Percentiles rank a stretch among this genome's conserved stretches.
These are phyloP conservation scores for Hippocampus barbouri DNA, from an alignment of 2,113 vertebrate species.

Conservation along the genomic window DNA sequence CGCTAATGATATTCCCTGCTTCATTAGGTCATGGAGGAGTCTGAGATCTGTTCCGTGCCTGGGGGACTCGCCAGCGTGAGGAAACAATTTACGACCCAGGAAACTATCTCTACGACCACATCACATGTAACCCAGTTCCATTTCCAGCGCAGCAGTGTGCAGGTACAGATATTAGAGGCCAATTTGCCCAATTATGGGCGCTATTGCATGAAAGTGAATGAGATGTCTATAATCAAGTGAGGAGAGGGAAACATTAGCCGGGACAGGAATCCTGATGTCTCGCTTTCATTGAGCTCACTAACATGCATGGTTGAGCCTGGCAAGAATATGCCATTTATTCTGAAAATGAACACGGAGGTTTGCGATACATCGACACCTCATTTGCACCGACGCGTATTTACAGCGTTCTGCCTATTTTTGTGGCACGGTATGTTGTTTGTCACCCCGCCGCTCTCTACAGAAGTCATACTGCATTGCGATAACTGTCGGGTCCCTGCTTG, in stretches of 20 bases:
- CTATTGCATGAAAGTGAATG: constrained; percentile 20
- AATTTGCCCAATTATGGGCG: constrained; percentile 8
- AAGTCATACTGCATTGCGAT: constrained; percentile 25
- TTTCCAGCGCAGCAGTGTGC: constrained; percentile 74
- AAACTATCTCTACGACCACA: constrained; percentile 57
- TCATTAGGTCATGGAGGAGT: constrained; percentile 82
- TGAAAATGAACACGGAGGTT: constrained; percentile 23
- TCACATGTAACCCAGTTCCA: constrained; percentile 77
- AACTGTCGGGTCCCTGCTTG: constrained; percentile 38
- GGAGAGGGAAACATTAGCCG: neutral
- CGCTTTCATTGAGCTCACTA: constrained; percentile 15
- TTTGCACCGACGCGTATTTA: neutral
- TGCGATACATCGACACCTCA: neutral
- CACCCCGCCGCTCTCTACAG: constrained; percentile 44
- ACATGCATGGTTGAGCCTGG: constrained; percentile 19
- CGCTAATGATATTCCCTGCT: constrained; percentile 66
- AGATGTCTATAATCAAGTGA: constrained; percentile 7
- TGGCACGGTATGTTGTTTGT: constrained; percentile 24
- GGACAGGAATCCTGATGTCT: constrained; percentile 9
- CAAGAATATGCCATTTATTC: constrained; percentile 25
- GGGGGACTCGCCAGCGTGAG: constrained; percentile 87
- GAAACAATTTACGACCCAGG: constrained; percentile 86
- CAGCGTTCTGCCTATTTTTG: constrained; percentile 5
- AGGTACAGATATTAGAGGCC: constrained; percentile 75
- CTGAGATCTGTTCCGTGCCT: constrained; percentile 80